These are phyloP conservation scores for Caenorhabditis elegans DNA, from an alignment of 1,140 invertebrate species.

Conservation along the genomic window DNA sequence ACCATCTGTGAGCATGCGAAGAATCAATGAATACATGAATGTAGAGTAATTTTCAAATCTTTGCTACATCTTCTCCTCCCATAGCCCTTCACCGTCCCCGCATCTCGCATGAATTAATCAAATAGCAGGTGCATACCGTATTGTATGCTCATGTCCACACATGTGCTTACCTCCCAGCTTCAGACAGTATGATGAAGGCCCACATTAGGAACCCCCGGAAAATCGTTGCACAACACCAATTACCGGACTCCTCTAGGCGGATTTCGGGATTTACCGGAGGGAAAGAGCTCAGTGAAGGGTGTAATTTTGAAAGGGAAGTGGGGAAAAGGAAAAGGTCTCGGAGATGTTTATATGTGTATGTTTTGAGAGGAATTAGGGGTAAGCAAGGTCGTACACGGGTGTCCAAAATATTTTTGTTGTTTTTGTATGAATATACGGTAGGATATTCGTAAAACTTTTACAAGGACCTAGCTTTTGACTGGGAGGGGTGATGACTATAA, in stretches of 20 bases:
- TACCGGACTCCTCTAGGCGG: neutral
- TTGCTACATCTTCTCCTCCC: neutral
- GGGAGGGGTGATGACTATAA: too few relatives aligned
- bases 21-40: neutral
- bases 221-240: conserved; percentile 1
- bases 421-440: too few relatives aligned
- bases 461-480: too few relatives aligned
- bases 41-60: conserved; percentile 21
- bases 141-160: conserved; percentile 16
- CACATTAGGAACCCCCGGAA: neutral
- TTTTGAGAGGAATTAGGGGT: neutral
- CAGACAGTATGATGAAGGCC: neutral
- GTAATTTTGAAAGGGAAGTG: conserved; percentile 1
- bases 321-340: neutral
- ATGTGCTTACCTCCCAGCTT: neutral
- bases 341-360: neutral
- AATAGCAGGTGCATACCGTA: conserved; percentile 28
- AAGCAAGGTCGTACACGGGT: neutral
- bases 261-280: conserved; percentile 21
- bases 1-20: conserved; percentile 6
- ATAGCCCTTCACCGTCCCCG: neutral
- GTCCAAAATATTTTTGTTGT: too few relatives aligned
- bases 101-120: conserved; percentile 23
- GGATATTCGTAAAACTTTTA: too few relatives aligned
- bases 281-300: neutral